Conservation (phyloP, 37 sponge, comb jelly and placozoan genomes). For the Petrosia ficiformis region DNA sequence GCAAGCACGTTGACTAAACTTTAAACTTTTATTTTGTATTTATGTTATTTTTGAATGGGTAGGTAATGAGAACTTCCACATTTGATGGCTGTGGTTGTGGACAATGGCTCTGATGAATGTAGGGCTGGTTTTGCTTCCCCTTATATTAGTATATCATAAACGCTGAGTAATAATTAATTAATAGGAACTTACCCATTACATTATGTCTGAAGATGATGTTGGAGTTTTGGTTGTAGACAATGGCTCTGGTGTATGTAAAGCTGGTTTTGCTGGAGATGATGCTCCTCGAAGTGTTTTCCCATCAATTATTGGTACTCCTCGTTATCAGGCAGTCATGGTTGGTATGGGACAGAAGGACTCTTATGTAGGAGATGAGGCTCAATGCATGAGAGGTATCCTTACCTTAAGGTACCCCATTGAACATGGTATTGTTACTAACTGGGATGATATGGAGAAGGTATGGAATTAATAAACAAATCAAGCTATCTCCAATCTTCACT, state of each 20-base stretch:
- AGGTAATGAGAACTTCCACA: no score
- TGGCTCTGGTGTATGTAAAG: no score
- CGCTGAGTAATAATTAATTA: no score
- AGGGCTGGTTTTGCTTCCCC: constrained; percentile 99
- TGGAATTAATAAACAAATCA: no score
- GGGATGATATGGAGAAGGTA: constrained; percentile 99
- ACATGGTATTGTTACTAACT: constrained; percentile 99
- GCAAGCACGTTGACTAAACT: no score
- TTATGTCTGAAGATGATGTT: no score
- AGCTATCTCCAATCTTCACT: neutral
- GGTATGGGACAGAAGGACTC: no score
- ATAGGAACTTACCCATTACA: no score
- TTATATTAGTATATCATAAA: constrained; percentile 93
- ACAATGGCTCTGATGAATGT: constrained; percentile 99
- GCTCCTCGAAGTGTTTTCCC: constrained; percentile 89
- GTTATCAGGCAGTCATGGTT: constrained; percentile 99
- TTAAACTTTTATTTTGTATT: no score
- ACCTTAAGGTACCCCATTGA: no score
- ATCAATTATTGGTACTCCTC: constrained; percentile 92
- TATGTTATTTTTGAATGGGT: no score
- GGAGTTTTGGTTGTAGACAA: constrained; percentile 98
- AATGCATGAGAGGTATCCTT: constrained; percentile 99
- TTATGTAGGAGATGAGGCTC: no score
- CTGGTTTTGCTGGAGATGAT: constrained; percentile 98
- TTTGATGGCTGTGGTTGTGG: constrained; percentile 97